phyloP scores from a whole-genome alignment of 2,797 vertebrate genomes.

The Enteromius paludinosus region DNA sequence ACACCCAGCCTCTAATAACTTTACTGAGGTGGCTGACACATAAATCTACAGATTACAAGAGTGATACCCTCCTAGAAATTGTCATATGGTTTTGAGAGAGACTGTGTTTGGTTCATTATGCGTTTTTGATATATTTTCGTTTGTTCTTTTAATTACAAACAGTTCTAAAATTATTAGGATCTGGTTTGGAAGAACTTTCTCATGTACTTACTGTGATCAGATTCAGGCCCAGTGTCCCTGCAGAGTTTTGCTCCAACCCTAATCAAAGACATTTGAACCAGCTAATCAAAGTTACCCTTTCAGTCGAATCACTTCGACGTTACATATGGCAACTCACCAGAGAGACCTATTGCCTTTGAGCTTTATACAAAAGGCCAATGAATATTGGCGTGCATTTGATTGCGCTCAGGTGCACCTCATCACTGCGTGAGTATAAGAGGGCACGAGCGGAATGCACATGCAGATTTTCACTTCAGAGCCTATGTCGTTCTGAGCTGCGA shows the following conservation, averaged over 20 bases:
- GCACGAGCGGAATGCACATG: too few relatives aligned
- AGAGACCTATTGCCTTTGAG: too few relatives aligned
- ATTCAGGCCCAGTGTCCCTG: neutral
- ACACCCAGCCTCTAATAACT: slow-evolving; percentile 54
- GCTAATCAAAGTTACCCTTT: too few relatives aligned
- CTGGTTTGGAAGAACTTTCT: neutral
- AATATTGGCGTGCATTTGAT: too few relatives aligned
- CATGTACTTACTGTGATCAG: neutral
- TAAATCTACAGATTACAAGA: slow-evolving; percentile 47
- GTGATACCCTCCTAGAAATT: slow-evolving; percentile 34
- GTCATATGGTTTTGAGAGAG: neutral
- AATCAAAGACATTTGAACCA: too few relatives aligned
- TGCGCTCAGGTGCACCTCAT: too few relatives aligned
- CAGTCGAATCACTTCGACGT: too few relatives aligned
- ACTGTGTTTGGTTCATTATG: slow-evolving; percentile 2
- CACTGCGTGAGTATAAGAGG: too few relatives aligned
- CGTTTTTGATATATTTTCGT: neutral
- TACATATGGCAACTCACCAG: too few relatives aligned
- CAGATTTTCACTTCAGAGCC: too few relatives aligned
- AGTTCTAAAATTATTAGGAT: neutral
- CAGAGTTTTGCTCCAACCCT: neutral
- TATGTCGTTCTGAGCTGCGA: too few relatives aligned
- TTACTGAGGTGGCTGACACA: slow-evolving; percentile 43
- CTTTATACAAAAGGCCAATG: too few relatives aligned
- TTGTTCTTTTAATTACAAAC: neutral